Conservation (phyloP, 1,140 invertebrate species). For the Condylostylus longicornis region DNA sequence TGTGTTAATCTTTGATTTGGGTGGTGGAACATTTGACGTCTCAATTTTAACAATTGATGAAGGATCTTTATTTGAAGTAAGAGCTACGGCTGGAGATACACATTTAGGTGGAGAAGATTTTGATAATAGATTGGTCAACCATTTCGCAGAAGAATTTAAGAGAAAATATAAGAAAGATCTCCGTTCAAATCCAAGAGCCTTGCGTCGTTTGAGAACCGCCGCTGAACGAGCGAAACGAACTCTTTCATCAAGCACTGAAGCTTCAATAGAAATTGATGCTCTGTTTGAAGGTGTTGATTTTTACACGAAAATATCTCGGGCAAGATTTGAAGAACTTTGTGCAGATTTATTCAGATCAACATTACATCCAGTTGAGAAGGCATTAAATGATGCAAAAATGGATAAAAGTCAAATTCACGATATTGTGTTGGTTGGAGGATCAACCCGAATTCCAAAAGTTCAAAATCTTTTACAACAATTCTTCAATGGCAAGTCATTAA, state of each 20-base stretch:
- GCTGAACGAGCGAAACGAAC: constrained; percentile 46
- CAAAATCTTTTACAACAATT: constrained; percentile 45
- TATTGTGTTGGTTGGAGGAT: constrained; percentile 65
- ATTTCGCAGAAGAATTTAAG: constrained; percentile 44
- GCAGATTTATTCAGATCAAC: constrained; percentile 44
- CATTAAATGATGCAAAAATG: constrained; percentile 56
- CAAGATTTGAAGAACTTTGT: constrained; percentile 48
- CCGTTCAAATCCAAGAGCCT: constrained; percentile 32
- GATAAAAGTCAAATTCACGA: constrained; percentile 57
- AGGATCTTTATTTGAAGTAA: constrained; percentile 52
- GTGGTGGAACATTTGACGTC: constrained; percentile 46
- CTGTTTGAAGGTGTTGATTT: constrained; percentile 43
- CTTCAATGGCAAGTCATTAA: constrained; percentile 45
- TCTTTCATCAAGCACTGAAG: constrained; percentile 41
- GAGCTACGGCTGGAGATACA: constrained; percentile 42
- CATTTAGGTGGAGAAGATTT: constrained; percentile 67
- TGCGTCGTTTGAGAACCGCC: constrained; percentile 47
- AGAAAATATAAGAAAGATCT: constrained; percentile 38
- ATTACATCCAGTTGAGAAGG: constrained; percentile 46
- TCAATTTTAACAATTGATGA: constrained; percentile 58
- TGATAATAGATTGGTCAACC: constrained; percentile 63
- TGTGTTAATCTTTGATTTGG: constrained; percentile 39
- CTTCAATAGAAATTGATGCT: constrained; percentile 41
- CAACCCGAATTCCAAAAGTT: constrained; percentile 53
- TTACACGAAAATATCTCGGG: constrained; percentile 43